Evolutionary conservation across 2,888 invertebrate species (phyloP), one percentile per base, ranked within the genome.

Genomic region (Melanophora roralis): DNA sequence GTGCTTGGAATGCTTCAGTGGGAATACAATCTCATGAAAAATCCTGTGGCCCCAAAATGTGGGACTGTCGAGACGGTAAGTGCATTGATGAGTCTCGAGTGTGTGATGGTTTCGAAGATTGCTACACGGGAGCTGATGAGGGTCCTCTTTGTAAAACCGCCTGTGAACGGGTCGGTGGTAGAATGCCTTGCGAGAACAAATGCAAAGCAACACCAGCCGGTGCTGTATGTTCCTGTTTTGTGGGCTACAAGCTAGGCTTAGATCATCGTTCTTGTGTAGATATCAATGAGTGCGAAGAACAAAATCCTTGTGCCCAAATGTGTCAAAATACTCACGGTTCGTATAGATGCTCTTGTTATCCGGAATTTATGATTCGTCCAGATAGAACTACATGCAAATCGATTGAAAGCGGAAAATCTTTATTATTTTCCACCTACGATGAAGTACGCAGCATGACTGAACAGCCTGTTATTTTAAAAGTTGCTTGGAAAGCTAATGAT

Each of bases 111-210:
- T 87, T 87, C 0, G 83, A 87, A 0, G 92, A 96, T 86, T 96
- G 96, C 85, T 87, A 86, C 49, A 94, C 94, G 84, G 92, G 92
- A 0, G 92, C 92, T 7, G 96, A 96, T 85, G 96, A 96, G 88
- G 91, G 91, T 0, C 92, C 92, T 1, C 87, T 91, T 0, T 95
- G 95, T 83, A 86, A 92, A 91, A 87, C 91, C 23, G 88, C 89
- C 1, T 90, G 90, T 64, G 82, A 62, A 1, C 62, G 71, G 2
- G 38, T 62, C 7, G 16, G 71, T 4, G 80, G 81, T 6, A 82
- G 78, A 1, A 45, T 78, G 0, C 32, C 81, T 0, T 94, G 94
- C 84, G 85, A 91, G 0, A 92, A 92, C 82, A 85, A 88, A 6
- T 96, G 96, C 85, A 88, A 90, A 19, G 90, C 92, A 19, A 93